Evolutionary conservation across 30 jellyfish, hydroid and myxozoan genomes (phyloP), one percentile per base, ranked within the genome.

Genomic region (Hydractinia symbiolongicarpus): DNA sequence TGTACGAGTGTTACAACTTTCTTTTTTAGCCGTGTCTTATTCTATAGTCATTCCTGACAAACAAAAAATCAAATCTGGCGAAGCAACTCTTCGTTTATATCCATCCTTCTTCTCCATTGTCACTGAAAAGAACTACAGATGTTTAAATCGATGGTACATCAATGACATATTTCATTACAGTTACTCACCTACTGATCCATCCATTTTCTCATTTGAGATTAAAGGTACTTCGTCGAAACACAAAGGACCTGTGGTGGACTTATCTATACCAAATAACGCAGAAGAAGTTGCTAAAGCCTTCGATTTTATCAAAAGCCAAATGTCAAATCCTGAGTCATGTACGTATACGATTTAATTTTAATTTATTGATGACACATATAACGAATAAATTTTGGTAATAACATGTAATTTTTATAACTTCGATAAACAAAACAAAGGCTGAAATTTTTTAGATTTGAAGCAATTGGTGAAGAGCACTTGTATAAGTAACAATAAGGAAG

Each of bases 11-110:
- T 0, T 58, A 58, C 69, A 11, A 11, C 69, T 11, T 58, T 68
- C 44, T 30, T 67, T 81, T 85, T n/a, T 67, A 90, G 97, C 86
- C 56, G 82, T 74, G 70, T 70, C 82, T 50, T 90, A 58, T 73
- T 85, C 78, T 60, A 86, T 90, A 14, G 57, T 55, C 19, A 73
- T 90, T 17, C 97, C 97, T 50, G 86, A 88, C 49, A 86, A 86
- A 55, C 97, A 90, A 73, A 82, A 86, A 68, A 40, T 86, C 44
- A 86, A 86, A 83, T 60, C 94, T 54, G 97, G 96, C 8, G 95
- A 90, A 14, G 79, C 95, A 51, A 79, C 90, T 21, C 61, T 90
- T 66, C 82, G 83, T 61, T 60, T 90, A 7, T 90, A 82, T 80
- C 76, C 78, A 14, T 72, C 66, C 55, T 90, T 85, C 85, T 90